Conservation (phyloP, 2,113 vertebrate species). For the Rhea americana region DNA sequence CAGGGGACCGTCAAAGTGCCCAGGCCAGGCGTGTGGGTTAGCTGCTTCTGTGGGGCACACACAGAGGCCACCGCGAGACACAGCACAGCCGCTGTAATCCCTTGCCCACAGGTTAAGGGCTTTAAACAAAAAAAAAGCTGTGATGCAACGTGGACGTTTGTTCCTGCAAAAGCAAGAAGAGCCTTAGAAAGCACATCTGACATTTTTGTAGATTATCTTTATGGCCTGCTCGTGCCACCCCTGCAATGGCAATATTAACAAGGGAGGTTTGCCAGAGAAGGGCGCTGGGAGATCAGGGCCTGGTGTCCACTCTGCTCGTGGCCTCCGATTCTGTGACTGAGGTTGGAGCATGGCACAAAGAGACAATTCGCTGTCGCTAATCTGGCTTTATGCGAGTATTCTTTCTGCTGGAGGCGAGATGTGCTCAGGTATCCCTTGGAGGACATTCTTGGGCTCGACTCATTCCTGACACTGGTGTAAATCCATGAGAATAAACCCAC, state of each 20-base stretch:
- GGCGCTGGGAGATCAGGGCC: accelerated
- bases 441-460: not conserved
- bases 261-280: not conserved
- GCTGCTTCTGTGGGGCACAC: accelerated
- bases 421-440: not conserved
- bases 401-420: not conserved
- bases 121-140: not conserved
- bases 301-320: not conserved
- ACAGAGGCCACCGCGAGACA: accelerated
- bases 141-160: not conserved
- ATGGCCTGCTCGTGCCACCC: not conserved
- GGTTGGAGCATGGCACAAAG: not conserved
- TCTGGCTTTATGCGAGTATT: not conserved
- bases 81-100: not conserved
- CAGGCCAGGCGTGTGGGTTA: not conserved
- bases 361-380: not conserved
- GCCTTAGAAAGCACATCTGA: not conserved
- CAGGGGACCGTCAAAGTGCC: not conserved
- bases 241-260: not conserved
- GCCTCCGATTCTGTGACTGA: not conserved
- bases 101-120: not conserved
- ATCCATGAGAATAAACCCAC: not conserved
- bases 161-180: not conserved
- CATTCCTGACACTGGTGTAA: not conserved
- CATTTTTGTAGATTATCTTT: not conserved